Evolutionary conservation across 2,797 vertebrate genomes (phyloP).

Genomic region (Arnoldichthys spilopterus): DNA sequence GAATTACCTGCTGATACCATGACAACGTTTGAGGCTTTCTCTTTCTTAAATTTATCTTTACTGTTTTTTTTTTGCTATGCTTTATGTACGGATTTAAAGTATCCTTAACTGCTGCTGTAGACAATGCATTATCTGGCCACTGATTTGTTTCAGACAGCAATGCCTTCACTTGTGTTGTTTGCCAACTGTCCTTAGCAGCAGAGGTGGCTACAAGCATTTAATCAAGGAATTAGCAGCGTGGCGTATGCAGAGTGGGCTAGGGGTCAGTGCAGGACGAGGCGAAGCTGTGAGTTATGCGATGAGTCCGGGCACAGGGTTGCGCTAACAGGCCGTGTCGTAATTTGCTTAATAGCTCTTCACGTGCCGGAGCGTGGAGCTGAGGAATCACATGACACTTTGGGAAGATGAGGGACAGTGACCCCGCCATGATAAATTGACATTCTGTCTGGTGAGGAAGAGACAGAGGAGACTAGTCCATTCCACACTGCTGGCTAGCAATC

Average conservation of each 20-base stretch:
- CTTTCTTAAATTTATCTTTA: too few relatives aligned
- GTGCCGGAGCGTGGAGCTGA: slow-evolving; percentile 27
- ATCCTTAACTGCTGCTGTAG: neutral
- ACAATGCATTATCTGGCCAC: neutral
- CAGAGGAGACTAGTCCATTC: slow-evolving; percentile 37
- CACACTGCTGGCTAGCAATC: slow-evolving; percentile 45
- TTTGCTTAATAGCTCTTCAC: slow-evolving; percentile 59
- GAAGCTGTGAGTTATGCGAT: slow-evolving; percentile 52
- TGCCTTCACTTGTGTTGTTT: slow-evolving; percentile 40
- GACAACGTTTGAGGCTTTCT: too few relatives aligned
- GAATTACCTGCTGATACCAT: too few relatives aligned
- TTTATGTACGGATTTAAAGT: neutral
- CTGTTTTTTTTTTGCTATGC: too few relatives aligned
- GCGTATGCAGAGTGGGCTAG: slow-evolving; percentile 38
- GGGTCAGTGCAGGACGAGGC: slow-evolving; percentile 48
- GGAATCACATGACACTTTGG: slow-evolving; percentile 51
- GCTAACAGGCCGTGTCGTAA: slow-evolving; percentile 51
- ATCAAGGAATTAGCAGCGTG: slow-evolving; percentile 58
- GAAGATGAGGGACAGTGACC: slow-evolving; percentile 56
- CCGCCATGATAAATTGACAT: slow-evolving; percentile 57
- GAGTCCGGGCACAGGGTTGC: slow-evolving; percentile 39
- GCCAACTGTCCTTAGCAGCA: slow-evolving; percentile 23
- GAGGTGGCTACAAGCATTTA: slow-evolving; percentile 50
- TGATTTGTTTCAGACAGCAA: slow-evolving; percentile 18
- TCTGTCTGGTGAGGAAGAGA: slow-evolving; percentile 34